A percentile compares a stretch with the other conserved stretches of the same genome.
These are phyloP conservation scores for Coregonus sp. DNA, from an alignment of 2,797 vertebrate species.

Conservation along the genomic window DNA sequence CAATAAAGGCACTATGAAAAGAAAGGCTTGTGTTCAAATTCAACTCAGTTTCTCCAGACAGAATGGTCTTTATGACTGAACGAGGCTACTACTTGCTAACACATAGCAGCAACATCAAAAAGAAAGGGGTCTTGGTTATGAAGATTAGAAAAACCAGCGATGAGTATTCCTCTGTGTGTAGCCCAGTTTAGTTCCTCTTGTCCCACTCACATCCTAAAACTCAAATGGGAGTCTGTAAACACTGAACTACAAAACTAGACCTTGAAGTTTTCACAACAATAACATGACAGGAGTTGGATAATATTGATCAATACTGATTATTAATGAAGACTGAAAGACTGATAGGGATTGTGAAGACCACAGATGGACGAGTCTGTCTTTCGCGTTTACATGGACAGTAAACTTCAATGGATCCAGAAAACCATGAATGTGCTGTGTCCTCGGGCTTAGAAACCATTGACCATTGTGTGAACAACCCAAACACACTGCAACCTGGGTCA, in stretches of 20 bases:
- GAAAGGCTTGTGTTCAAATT: conserved; percentile 75
- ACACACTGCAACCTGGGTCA: conserved; percentile 62
- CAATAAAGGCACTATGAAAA: conserved; percentile 83
- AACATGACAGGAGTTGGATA: background rate
- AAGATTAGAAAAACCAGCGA: conserved; percentile 44
- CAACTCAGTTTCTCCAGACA: conserved; percentile 19
- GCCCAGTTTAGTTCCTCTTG: conserved; percentile 13
- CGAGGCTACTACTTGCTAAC: conserved; percentile 38
- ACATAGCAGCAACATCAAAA: conserved; percentile 32
- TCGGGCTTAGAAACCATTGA: conserved; percentile 40
- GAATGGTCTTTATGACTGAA: conserved; percentile 41
- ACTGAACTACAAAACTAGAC: conserved; percentile 16
- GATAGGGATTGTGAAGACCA: background rate
- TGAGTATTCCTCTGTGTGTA: conserved; percentile 20
- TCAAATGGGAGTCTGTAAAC: conserved; percentile 16
- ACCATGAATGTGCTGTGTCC: background rate
- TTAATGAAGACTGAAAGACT: background rate
- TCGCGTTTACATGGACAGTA: background rate
- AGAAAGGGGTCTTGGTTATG: conserved; percentile 49
- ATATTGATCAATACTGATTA: background rate
- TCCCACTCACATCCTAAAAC: conserved; percentile 17
- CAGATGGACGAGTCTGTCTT: background rate
- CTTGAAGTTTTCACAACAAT: conserved; percentile 30
- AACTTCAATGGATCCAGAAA: background rate
- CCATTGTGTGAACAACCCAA: conserved; percentile 82